A percentile compares a stretch with the other conserved stretches of the same genome.
These are phyloP conservation scores for Lymantria monacha DNA, from an alignment of 2,888 invertebrate genomes.

Conservation along the genomic window DNA sequence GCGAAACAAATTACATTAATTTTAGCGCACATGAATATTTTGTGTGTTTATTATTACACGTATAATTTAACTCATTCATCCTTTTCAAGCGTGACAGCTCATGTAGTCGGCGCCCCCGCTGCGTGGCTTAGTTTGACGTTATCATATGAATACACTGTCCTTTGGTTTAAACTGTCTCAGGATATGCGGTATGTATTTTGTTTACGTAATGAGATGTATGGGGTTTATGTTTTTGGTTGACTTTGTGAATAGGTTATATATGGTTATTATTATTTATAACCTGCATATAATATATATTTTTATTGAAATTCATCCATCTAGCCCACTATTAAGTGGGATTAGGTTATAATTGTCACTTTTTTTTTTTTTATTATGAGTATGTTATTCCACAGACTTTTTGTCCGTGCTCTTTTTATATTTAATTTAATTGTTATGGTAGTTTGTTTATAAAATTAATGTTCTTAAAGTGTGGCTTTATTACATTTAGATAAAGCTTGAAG, in stretches of 20 bases:
- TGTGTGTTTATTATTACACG: background rate
- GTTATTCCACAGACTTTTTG: too few species aligned
- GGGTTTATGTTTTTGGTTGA: background rate
- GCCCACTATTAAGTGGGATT: too few species aligned
- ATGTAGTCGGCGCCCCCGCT: slow-evolving; percentile 1
- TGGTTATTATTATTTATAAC: background rate
- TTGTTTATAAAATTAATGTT: too few species aligned
- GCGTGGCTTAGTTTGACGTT: slow-evolving; percentile 11
- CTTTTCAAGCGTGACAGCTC: slow-evolving; percentile 9
- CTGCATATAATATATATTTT: too few species aligned
- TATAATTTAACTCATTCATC: slow-evolving; percentile 13
- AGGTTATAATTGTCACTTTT: too few species aligned
- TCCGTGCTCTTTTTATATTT: too few species aligned
- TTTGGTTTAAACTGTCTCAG: background rate
- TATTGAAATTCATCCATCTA: too few species aligned
- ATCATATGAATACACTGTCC: slow-evolving; percentile 2
- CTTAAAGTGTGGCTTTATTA: too few species aligned
- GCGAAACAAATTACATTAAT: background rate
- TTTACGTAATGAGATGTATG: background rate
- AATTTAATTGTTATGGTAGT: too few species aligned
- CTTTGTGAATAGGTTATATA: background rate
- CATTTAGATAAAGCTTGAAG: too few species aligned
- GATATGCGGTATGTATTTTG: background rate
- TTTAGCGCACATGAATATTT: background rate
- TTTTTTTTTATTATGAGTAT: too few species aligned